These are phyloP conservation scores for Heliconius himera DNA, from an alignment of 1,140 invertebrate genomes.

Conservation along the genomic window DNA sequence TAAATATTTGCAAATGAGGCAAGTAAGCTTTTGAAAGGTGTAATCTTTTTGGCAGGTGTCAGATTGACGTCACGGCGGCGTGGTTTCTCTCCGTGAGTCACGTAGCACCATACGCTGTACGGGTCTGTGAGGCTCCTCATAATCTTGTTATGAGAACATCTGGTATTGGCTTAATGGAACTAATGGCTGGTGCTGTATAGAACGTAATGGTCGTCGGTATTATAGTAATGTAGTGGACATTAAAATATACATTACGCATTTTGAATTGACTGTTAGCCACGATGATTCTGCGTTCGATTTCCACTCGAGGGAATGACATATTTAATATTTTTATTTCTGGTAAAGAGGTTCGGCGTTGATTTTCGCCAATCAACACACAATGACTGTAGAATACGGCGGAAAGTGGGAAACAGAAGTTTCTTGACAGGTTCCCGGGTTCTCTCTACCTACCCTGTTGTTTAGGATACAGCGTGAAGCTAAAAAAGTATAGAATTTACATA, in stretches of 20 bases:
- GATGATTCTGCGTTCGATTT: too few relatives aligned
- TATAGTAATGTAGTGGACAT: background rate
- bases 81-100: background rate
- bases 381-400: too few relatives aligned
- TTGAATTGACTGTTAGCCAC: too few relatives aligned
- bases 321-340: background rate
- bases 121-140: background rate
- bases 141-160: slow-evolving; percentile 14
- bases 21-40: slow-evolving; percentile 1
- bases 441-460: too few relatives aligned
- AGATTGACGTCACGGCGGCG: slow-evolving; percentile 15
- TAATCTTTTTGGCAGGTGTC: slow-evolving; percentile 21
- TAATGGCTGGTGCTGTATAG: background rate
- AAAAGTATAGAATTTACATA: too few relatives aligned
- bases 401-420: too few relatives aligned
- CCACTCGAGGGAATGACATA: background rate
- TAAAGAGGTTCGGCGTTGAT: too few relatives aligned
- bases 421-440: too few relatives aligned
- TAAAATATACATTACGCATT: too few relatives aligned
- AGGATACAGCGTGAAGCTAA: too few relatives aligned
- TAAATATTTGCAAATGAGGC: slow-evolving; percentile 5
- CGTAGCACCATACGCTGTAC: background rate
- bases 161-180: slow-evolving; percentile 5
- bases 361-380: too few relatives aligned
- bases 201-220: background rate